Evolutionary conservation across 2,113 vertebrate species (phyloP), one percentile per base, ranked within the genome.

Genomic region (Lota lota): DNA sequence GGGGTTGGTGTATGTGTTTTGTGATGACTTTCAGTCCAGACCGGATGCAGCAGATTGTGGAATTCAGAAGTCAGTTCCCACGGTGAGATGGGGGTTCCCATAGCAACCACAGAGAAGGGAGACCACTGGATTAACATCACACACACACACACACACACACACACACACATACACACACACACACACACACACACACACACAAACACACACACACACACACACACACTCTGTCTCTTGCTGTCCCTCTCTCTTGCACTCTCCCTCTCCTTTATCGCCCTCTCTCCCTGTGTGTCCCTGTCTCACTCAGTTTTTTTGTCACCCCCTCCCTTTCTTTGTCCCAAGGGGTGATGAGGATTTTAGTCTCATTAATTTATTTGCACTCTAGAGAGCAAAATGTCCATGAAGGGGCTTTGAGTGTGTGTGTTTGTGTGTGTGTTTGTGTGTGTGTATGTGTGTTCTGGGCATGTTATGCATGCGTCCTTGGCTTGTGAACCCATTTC

Each of bases 331-430:
- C 21, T 82, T 77, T 87, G 85, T 89, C 87, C 88, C 87, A 86
- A 83, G 88, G 85, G 87, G 88, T 87, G 87, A 87, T 83, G 87
- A 87, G 85, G 86, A 90, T 88, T 89, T 81, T 87, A 78, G 82
- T 86, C 88, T 90, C 89, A 90, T 90, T 90, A 90, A 90, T 88
- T 88, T 88, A 82, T 84, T 75, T 5, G 77, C 81, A 83, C 89
- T 88, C 86, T 87, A 5, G 86, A 86, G 89, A 88, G 79, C 79
- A 83, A 83, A 87, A 85, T 88, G 87, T 88, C 86, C 81, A 22
- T 81, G 77, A 73, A 83, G 80, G 82, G 81, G 82, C 82, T 58
- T 63, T 36, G 3, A 63, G 67, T 67, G 51, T 24, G 61, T 65
- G 28, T 61, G 62, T 54, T 59, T 68, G 70, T 67, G 63, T 51